Evolutionary conservation across 2,888 invertebrate species (phyloP).

Genomic region (Xanthorhoe spadicearia): DNA sequence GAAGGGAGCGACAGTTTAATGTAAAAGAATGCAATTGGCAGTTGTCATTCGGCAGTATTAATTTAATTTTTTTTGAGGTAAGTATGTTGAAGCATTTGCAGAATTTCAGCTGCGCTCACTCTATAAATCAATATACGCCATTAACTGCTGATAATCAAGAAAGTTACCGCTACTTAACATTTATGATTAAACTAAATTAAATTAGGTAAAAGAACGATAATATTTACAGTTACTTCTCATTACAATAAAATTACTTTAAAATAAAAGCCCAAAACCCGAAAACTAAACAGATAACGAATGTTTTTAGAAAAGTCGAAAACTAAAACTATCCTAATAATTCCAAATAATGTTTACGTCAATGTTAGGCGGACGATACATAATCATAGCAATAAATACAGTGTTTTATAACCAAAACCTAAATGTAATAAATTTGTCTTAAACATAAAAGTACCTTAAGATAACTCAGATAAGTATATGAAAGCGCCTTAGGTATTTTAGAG

Average conservation of each 20-base stretch:
- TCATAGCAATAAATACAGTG: slow-evolving; percentile 26
- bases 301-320: slow-evolving; percentile 28
- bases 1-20: neutral
- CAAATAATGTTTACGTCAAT: slow-evolving; percentile 66
- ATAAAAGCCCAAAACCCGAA: slow-evolving; percentile 50
- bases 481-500: slow-evolving; percentile 6
- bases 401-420: slow-evolving; percentile 7
- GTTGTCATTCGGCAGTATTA: neutral
- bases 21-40: neutral
- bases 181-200: slow-evolving; percentile 30
- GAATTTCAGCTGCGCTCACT: slow-evolving; percentile 1
- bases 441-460: neutral
- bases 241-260: slow-evolving; percentile 38
- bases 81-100: neutral
- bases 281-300: slow-evolving; percentile 33
- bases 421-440: slow-evolving; percentile 3
- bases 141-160: neutral
- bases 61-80: neutral
- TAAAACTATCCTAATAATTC: slow-evolving; percentile 44
- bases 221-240: slow-evolving; percentile 41
- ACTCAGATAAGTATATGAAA: slow-evolving; percentile 6
- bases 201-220: slow-evolving; percentile 37
- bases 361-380: slow-evolving; percentile 64
- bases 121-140: neutral
- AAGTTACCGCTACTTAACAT: slow-evolving; percentile 17